phyloP scores from a whole-genome alignment of 2,113 vertebrate genomes.

The Marcusenius ussheri region DNA sequence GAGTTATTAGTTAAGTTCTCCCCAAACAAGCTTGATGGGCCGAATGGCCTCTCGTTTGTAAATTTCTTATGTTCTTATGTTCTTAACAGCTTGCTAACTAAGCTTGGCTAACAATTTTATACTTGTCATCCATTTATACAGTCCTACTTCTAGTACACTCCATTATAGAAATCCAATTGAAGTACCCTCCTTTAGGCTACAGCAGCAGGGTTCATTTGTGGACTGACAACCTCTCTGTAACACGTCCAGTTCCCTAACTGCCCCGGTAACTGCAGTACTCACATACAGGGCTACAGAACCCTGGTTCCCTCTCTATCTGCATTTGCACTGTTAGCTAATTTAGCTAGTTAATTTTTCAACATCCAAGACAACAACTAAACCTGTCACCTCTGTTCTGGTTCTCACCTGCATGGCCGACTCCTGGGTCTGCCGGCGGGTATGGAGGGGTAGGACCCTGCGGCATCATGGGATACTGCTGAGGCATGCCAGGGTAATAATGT shows the following conservation, averaged over 20 bases:
- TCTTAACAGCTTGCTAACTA: not conserved
- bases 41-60: no score
- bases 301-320: not conserved
- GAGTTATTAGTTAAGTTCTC: no score
- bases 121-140: not conserved
- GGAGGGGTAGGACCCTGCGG: constrained; percentile 50
- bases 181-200: not conserved
- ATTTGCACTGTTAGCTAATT: not conserved
- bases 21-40: no score
- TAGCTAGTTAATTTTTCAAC: not conserved
- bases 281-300: not conserved
- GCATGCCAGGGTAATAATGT: constrained; percentile 57
- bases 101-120: not conserved
- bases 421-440: constrained; percentile 45
- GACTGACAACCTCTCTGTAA: not conserved
- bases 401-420: constrained; percentile 57
- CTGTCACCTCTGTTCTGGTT: not conserved
- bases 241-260: not conserved
- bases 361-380: not conserved
- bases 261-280: not conserved
- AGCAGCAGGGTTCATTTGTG: not conserved
- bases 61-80: no score
- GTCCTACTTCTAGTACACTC: not conserved
- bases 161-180: not conserved
- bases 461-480: constrained; percentile 62